Evolutionary conservation across 2,797 vertebrate genomes (phyloP), one percentile per base, ranked within the genome.

Genomic region (Peromyscus attwateri): DNA sequence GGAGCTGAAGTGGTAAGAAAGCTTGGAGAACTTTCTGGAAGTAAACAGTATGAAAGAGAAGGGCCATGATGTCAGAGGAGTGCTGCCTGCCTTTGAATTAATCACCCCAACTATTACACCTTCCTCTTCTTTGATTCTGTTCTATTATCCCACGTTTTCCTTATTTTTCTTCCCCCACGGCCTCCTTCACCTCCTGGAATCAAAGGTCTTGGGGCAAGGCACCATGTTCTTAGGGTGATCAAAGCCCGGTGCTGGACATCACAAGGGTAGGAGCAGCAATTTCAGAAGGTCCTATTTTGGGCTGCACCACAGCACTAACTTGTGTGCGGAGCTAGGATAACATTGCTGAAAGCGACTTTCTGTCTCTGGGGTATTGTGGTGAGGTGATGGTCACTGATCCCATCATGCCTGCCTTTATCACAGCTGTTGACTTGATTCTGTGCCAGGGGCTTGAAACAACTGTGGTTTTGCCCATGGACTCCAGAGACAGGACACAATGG

Each of bases 391-490:
- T 87, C 92, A 97, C 95, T 97, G 96, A 98, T 97, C 92, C 98
- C 87, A 91, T 97, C 98, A 97, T 98, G 96, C 95, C 98, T 97
- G 96, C 95, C 66, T 98, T 97, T 97, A 95, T 95, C 94, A 95
- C 97, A 98, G 98, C 97, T 99, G 98, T 98, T 97, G 96, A 93
- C 98, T 98, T 99, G 98, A 98, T 98, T 96, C 81, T 52, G 79
- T 97, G 98, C 98, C 98, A 99, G 97, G 94, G 93, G 89, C 97
- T 98, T 97, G 97, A 98, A 98, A 97, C 96, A 98, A 95, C 96
- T 97, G 96, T 98, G 96, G 97, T 98, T 98, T 98, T 98, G 98
- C 97, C 95, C 94, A 96, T 97, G 96, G 89, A 90, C 92, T 80
- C 60, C 79, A 97, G 55, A 97, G 60, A 49, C 96, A 57, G 97